Percentiles rank a stretch among this genome's conserved stretches.
These are phyloP conservation scores for Helostoma temminkii DNA, from an alignment of 2,797 vertebrate genomes.

Conservation along the genomic window DNA sequence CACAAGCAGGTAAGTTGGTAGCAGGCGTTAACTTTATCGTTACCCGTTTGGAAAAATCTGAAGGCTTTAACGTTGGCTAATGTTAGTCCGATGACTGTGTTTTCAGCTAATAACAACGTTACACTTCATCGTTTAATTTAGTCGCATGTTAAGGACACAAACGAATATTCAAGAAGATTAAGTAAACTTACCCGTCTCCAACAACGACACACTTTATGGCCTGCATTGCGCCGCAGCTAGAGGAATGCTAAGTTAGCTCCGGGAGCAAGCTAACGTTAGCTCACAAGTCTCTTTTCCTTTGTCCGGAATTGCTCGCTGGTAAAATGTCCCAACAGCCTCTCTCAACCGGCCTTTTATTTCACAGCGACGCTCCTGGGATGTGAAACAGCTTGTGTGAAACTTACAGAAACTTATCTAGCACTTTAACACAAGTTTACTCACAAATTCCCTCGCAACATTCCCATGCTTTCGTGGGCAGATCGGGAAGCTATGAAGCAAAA, in stretches of 20 bases:
- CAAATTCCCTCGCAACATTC: slow-evolving; percentile 73
- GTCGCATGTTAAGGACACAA: background rate
- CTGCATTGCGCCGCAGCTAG: slow-evolving; percentile 88
- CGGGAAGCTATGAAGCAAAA: slow-evolving; percentile 72
- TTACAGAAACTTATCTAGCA: slow-evolving; percentile 52
- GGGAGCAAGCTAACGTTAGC: slow-evolving; percentile 76
- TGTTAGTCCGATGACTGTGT: slow-evolving; percentile 7
- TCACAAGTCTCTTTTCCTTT: slow-evolving; percentile 68
- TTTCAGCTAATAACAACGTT: background rate
- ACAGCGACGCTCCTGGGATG: background rate
- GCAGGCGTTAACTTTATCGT: slow-evolving; percentile 45
- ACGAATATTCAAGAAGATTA: background rate
- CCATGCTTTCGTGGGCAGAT: slow-evolving; percentile 69
- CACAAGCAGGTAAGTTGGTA: slow-evolving; percentile 32
- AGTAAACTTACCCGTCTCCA: slow-evolving; percentile 92
- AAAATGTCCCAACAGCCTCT: slow-evolving; percentile 49
- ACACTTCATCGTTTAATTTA: background rate
- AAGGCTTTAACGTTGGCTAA: slow-evolving; percentile 10
- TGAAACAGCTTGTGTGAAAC: background rate
- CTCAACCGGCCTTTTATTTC: background rate
- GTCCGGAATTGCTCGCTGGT: slow-evolving; percentile 65
- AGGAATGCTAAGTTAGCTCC: slow-evolving; percentile 75
- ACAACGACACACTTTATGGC: slow-evolving; percentile 99
- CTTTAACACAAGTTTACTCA: slow-evolving; percentile 62
- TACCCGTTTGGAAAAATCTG: background rate